Conservation (phyloP, 1,140 invertebrate genomes). For the Euwallacea fornicatus region DNA sequence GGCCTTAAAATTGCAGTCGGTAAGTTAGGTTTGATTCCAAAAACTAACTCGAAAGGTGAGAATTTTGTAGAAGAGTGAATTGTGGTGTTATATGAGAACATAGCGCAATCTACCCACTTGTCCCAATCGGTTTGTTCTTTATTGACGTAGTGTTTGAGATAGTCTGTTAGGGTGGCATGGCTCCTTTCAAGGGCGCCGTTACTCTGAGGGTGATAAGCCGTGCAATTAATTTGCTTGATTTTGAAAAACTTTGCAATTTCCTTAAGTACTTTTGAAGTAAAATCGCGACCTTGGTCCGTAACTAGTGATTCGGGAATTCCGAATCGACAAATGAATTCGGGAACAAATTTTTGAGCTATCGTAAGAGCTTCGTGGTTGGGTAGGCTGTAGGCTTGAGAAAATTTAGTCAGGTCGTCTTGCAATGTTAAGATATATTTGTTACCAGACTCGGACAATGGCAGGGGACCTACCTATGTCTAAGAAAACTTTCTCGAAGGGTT, state of each 20-base stretch:
- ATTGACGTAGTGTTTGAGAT: slow-evolving; percentile 53
- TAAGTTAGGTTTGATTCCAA: slow-evolving; percentile 41
- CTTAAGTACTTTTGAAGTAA: slow-evolving; percentile 45
- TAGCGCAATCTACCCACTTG: slow-evolving; percentile 48
- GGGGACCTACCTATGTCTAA: slow-evolving; percentile 31
- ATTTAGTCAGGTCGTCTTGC: slow-evolving; percentile 53
- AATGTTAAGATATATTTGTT: slow-evolving; percentile 46
- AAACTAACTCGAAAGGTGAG: slow-evolving; percentile 46
- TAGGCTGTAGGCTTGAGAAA: slow-evolving; percentile 45
- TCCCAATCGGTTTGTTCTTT: slow-evolving; percentile 52
- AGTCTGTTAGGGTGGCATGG: slow-evolving; percentile 52
- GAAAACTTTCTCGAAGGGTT: slow-evolving; percentile 30
- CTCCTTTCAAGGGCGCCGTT: slow-evolving; percentile 50
- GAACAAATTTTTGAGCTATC: slow-evolving; percentile 44
- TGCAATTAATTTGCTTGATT: slow-evolving; percentile 42
- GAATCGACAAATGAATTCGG: slow-evolving; percentile 42
- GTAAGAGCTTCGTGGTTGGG: slow-evolving; percentile 50
- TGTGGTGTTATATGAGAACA: slow-evolving; percentile 52
- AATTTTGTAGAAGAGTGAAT: slow-evolving; percentile 43
- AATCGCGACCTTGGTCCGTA: slow-evolving; percentile 48
- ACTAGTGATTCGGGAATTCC: slow-evolving; percentile 42
- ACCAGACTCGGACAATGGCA: slow-evolving; percentile 12
- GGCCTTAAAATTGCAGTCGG: slow-evolving; percentile 23
- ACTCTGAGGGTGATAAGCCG: slow-evolving; percentile 46
- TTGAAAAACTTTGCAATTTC: slow-evolving; percentile 45